Evolutionary conservation across 2,113 vertebrate species (phyloP).

Genomic region (Ictalurus punctatus): DNA sequence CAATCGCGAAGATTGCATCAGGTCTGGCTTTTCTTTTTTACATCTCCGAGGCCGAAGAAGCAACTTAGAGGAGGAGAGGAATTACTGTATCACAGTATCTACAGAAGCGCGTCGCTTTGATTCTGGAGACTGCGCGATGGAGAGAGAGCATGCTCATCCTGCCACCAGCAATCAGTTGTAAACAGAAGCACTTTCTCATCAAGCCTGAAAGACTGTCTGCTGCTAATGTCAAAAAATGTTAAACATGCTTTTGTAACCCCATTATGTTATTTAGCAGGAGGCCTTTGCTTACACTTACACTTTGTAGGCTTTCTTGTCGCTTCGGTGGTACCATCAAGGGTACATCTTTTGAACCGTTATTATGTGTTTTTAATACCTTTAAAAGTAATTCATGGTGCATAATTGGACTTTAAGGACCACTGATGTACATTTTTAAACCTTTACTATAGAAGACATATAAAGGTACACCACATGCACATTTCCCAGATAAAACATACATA

Average conservation of each 20-base stretch:
- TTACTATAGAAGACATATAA: neutral
- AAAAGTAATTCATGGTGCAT: neutral
- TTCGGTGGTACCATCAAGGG: neutral
- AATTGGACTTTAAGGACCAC: neutral
- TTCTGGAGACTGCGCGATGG: slow-evolving; percentile 41
- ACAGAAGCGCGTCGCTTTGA: slow-evolving; percentile 52
- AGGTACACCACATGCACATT: neutral
- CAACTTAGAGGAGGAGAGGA: slow-evolving; percentile 47
- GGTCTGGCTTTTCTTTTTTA: slow-evolving; percentile 62
- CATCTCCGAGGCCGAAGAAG: slow-evolving; percentile 61
- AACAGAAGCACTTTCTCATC: slow-evolving; percentile 49
- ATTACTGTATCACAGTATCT: slow-evolving; percentile 54
- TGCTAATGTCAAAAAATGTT: neutral
- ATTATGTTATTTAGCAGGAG: neutral
- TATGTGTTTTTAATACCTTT: neutral
- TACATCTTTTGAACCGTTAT: neutral
- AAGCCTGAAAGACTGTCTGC: neutral
- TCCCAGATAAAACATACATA: neutral
- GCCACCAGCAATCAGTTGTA: slow-evolving; percentile 32
- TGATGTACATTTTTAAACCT: neutral
- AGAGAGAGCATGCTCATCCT: slow-evolving; percentile 19
- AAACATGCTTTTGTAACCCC: neutral
- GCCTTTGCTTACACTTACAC: neutral
- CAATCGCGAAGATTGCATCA: slow-evolving; percentile 78
- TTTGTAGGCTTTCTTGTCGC: neutral